These are phyloP conservation scores for Hyposmocoma kahamanoa DNA, from an alignment of 1,140 invertebrate species.

Conservation along the genomic window DNA sequence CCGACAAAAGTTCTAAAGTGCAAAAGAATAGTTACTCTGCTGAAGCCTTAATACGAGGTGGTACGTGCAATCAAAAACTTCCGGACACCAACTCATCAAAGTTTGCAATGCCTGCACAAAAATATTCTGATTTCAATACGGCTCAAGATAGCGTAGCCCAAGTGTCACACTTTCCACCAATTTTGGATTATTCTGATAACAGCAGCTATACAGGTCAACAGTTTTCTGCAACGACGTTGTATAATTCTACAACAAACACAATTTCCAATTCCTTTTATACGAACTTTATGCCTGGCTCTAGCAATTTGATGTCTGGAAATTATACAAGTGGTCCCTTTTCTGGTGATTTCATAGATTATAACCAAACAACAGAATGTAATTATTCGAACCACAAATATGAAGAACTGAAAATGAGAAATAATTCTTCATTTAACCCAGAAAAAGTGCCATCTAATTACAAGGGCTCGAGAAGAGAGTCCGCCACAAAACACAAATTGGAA, in stretches of 20 bases:
- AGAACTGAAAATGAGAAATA: conserved; percentile 57
- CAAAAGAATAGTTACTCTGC: conserved; percentile 65
- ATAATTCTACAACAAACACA: conserved; percentile 60
- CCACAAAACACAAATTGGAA: conserved; percentile 61
- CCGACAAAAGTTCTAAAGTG: conserved; percentile 52
- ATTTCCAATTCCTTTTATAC: conserved; percentile 66
- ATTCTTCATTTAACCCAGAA: conserved; percentile 40
- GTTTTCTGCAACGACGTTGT: conserved; percentile 57
- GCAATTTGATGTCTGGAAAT: conserved; percentile 55
- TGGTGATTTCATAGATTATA: conserved; percentile 62
- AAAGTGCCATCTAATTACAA: conserved; percentile 47
- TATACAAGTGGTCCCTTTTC: conserved; percentile 52
- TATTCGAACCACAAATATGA: conserved; percentile 60
- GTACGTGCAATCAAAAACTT: conserved; percentile 54
- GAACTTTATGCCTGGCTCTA: conserved; percentile 57
- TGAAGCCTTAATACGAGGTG: conserved; percentile 57
- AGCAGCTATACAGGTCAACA: conserved; percentile 50
- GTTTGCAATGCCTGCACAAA: conserved; percentile 46
- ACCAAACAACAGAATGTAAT: conserved; percentile 55
- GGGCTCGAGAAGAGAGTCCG: conserved; percentile 47
- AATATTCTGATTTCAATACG: conserved; percentile 51
- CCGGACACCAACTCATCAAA: conserved; percentile 41
- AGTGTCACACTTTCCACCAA: conserved; percentile 61
- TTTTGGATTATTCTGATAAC: conserved; percentile 62
- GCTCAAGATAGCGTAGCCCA: conserved; percentile 56